These are phyloP conservation scores for Nephrotoma flavescens DNA, from an alignment of 2,888 invertebrate genomes.

Conservation along the genomic window DNA sequence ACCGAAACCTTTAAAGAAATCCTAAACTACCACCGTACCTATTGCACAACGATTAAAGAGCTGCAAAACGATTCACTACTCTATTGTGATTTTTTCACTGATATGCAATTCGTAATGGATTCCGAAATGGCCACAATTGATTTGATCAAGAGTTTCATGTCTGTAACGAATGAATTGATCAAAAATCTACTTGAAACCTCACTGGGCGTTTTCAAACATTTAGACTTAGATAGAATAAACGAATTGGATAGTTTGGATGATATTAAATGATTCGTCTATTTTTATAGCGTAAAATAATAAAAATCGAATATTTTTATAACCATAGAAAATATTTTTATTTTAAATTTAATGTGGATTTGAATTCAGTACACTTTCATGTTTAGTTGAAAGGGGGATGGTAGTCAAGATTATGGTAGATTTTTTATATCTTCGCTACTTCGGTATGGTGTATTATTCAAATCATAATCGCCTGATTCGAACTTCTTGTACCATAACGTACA, in stretches of 20 bases:
- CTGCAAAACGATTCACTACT: conserved; percentile 14
- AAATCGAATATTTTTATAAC: background rate
- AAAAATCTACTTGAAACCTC: background rate
- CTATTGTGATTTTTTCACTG: conserved; percentile 29
- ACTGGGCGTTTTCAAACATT: conserved; percentile 1
- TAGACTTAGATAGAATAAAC: background rate
- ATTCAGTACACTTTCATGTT: background rate
- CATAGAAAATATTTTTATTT: background rate
- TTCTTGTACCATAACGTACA: background rate
- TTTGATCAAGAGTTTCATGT: conserved; percentile 7
- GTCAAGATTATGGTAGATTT: background rate
- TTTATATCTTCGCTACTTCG: background rate
- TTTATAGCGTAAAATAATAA: background rate
- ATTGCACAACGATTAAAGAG: conserved; percentile 24
- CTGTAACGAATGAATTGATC: background rate
- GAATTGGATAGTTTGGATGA: background rate
- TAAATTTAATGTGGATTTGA: background rate
- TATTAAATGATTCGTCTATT: background rate
- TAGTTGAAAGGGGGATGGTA: background rate
- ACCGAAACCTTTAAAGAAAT: conserved; percentile 22
- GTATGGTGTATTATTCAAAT: background rate
- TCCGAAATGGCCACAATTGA: conserved; percentile 28
- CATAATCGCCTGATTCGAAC: background rate
- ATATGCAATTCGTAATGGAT: conserved; percentile 29
- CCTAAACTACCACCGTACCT: conserved; percentile 26